These are phyloP conservation scores for Ramphastos sulfuratus DNA, from an alignment of 2,113 vertebrate species.

Conservation along the genomic window DNA sequence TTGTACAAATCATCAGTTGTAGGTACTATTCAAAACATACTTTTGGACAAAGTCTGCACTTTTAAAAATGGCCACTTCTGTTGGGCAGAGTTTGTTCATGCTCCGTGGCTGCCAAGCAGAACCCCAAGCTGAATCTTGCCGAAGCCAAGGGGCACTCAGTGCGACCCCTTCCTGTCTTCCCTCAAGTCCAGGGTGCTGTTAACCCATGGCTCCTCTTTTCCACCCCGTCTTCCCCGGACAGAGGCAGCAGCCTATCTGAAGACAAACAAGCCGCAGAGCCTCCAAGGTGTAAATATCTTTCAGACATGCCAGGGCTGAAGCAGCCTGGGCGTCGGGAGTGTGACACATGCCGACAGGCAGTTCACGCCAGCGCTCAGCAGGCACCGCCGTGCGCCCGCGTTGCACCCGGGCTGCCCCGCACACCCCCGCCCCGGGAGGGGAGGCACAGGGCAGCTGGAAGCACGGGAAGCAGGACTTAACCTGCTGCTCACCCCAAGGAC, in stretches of 20 bases:
- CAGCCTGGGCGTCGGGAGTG: not conserved
- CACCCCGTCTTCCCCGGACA: not conserved
- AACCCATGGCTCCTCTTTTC: not conserved
- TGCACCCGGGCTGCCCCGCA: not conserved
- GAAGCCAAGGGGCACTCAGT: not conserved
- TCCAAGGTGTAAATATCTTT: slow-evolving; percentile 35
- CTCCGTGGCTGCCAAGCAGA: not conserved
- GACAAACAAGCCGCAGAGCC: not conserved
- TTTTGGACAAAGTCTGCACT: not conserved
- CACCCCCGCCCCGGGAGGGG: fast-evolving
- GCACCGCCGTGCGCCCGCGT: fast-evolving
- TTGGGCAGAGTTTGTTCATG: not conserved
- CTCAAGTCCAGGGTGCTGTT: not conserved
- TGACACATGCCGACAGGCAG: slow-evolving; percentile 29
- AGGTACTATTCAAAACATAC: not conserved
- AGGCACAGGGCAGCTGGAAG: no score
- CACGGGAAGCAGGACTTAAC: fast-evolving
- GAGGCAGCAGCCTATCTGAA: slow-evolving; percentile 43
- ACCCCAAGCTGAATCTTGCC: not conserved
- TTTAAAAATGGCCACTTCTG: not conserved
- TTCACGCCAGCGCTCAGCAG: not conserved
- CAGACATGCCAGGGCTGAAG: slow-evolving; percentile 10
- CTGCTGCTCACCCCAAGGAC: not conserved
- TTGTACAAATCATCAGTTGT: not conserved
- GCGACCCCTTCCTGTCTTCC: not conserved